These are phyloP conservation scores for Thryonomys swinderianus DNA, from an alignment of 2,113 vertebrate species.

Conservation along the genomic window DNA sequence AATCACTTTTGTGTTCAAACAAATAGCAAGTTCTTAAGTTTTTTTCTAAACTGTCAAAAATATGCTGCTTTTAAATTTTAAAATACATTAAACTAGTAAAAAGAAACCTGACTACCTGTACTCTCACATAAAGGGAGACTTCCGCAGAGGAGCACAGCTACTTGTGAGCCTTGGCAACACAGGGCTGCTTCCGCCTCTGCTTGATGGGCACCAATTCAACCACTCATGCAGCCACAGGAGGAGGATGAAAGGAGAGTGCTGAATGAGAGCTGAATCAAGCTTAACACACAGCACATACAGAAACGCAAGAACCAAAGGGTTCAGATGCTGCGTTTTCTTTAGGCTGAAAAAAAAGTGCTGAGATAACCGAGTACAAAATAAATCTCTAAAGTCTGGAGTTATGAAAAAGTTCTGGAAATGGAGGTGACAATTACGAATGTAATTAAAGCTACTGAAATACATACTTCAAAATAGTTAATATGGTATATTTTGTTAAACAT, in stretches of 20 bases:
- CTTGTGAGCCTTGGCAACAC: neutral
- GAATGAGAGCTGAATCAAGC: neutral
- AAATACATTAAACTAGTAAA: conserved; percentile 39
- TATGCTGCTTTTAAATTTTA: conserved; percentile 2
- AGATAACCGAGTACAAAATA: conserved; percentile 42
- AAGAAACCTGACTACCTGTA: neutral
- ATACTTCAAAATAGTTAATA: neutral
- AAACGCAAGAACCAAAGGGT: neutral
- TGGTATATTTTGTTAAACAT: neutral
- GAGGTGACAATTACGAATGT: neutral
- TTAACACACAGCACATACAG: neutral
- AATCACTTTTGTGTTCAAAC: conserved; percentile 17
- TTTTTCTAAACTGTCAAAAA: neutral
- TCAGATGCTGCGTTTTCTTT: neutral
- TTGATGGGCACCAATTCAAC: neutral
- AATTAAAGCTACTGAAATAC: neutral
- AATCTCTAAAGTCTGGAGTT: neutral
- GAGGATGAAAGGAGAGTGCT: neutral
- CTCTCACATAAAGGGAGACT: neutral
- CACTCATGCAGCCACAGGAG: neutral
- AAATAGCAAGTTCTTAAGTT: neutral
- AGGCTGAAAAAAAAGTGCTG: neutral
- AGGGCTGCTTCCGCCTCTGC: neutral
- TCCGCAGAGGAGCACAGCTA: neutral
- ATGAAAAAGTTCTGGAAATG: neutral